These are phyloP conservation scores for Bradysia coprophila DNA, from an alignment of 1,140 invertebrate species.

Conservation along the genomic window DNA sequence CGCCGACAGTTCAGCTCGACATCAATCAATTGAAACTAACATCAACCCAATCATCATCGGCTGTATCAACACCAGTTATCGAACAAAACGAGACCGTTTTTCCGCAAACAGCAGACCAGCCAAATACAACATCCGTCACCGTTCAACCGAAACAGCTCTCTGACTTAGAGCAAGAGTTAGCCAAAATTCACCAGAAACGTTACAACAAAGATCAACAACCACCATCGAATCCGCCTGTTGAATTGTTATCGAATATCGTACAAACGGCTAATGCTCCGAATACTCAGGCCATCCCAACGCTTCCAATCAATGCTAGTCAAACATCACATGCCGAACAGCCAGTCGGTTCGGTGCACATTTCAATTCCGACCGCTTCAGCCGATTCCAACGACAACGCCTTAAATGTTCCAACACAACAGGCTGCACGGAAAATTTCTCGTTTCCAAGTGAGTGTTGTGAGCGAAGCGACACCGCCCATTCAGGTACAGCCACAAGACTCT, in stretches of 20 bases:
- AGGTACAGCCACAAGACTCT: conserved; percentile 1
- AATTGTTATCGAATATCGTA: too few relatives aligned
- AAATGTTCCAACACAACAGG: not conserved
- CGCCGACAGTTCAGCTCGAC: not conserved
- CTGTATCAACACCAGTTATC: not conserved
- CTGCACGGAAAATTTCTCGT: conserved; percentile 14
- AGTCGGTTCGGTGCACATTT: not conserved
- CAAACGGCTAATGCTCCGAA: not conserved
- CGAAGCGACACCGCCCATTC: conserved; percentile 9
- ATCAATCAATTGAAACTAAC: not conserved
- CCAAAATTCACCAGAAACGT: not conserved
- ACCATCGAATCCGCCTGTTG: too few relatives aligned
- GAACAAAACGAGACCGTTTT: not conserved
- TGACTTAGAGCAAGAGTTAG: not conserved
- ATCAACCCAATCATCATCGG: not conserved
- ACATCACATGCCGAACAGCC: not conserved
- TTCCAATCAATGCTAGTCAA: not conserved
- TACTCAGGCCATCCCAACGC: conserved; percentile 1
- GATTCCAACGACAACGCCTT: conserved; percentile 7
- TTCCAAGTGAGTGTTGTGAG: conserved; percentile 22
- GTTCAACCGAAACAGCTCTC: too few relatives aligned
- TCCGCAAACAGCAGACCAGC: not conserved
- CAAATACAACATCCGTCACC: too few relatives aligned
- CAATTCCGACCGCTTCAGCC: not conserved
- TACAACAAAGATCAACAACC: too few relatives aligned